Base-by-base conservation (phyloP, 2,888 invertebrate genomes). In the Cephalotes varians region DNA sequence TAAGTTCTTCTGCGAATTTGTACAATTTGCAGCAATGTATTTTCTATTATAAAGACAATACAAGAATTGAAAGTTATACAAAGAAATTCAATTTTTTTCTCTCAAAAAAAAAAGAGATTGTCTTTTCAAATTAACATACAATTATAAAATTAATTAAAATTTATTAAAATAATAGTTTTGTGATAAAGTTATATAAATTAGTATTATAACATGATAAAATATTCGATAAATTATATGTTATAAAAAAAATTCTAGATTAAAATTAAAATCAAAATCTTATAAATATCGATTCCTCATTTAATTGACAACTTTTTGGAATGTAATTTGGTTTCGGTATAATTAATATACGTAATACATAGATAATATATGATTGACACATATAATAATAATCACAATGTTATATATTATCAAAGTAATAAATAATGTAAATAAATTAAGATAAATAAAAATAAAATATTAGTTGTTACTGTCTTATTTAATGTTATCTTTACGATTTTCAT, bases 351-450 rank as follows among this genome's bases (percentile, higher is more conserved):
- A 56, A 56, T 25, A 72, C 1, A 9, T 3, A 21, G 6, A 15
- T 12, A 18, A 40, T 25, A 7, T 10, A 37, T 54, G 9, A 58
- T 58, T 71, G 18, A 31, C 1, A 31, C 40, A 6, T 44, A n/a
- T 6, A 37, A 18, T 49, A 31, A 54, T 44, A 60, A 21, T 54
- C 10, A 37, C 1, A 5, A 21, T 15, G 6, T 56, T 18, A 31
- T 34, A 51, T 28, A 18, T n/a, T 56, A 18, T 47, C 21, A 56
- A 0, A 25, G 12, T 58, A 58, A 58, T n/a, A n/a, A n/a, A n/a
- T n/a, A n/a, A n/a, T n/a, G 21, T 31, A 31, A 47, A 74, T 62
- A 18, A 18, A 62, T 73, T 10, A 37, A n/a, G n/a, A n/a, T n/a
- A n/a, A n/a, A n/a, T n/a, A n/a, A n/a, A n/a, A n/a, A n/a, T n/a